Base-by-base conservation (phyloP, 1,140 invertebrate genomes). In the Dendrolimus punctatus region DNA sequence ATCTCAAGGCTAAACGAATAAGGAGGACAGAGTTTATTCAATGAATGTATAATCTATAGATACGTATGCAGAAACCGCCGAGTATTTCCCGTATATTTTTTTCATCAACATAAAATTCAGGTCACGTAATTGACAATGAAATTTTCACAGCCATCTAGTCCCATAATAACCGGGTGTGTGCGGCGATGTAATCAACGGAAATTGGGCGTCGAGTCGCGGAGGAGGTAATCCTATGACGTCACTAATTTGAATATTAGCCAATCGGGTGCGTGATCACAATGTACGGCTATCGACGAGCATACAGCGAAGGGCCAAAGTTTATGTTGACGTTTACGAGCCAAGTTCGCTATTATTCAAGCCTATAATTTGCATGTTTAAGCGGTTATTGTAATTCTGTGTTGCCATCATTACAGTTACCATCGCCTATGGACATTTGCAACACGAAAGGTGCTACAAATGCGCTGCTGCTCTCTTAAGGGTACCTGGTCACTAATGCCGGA, bases 191-290 rank as follows among this genome's bases (percentile, higher is more conserved):
- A 60, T 67, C 55, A 46, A 53, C 60, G 61, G 64, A 67, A 66
- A 70, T 68, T 66, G 64, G 23, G 23, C 23, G 23, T 23, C 23
- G 23, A 60, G 55, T 44, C 51, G 49, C 53, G 55, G 46, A n/a
- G 55, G 62, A 43, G 51, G 49, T 74, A 68, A 74, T 69, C 62
- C 61, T 56, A 62, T 69, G 63, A 66, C 62, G 60, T 65, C 59
- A 66, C 61, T 70, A 68, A 74, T 72, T 74, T 70, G 67, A 66
- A 70, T 71, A 60, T 62, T 69, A 69, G 58, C 62, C 56, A 57
- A 49, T 48, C 55, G 45, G 50, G 55, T 58, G 52, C 58, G 60
- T 60, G 62, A 60, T 57, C 50, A 56, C 58, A 58, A 57, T 60
- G 51, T 42, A 57, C 54, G 39, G 53, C 23, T 23, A 23, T 23